Conservation (phyloP, 2,113 vertebrate genomes). For the Aptenodytes forsteri region DNA sequence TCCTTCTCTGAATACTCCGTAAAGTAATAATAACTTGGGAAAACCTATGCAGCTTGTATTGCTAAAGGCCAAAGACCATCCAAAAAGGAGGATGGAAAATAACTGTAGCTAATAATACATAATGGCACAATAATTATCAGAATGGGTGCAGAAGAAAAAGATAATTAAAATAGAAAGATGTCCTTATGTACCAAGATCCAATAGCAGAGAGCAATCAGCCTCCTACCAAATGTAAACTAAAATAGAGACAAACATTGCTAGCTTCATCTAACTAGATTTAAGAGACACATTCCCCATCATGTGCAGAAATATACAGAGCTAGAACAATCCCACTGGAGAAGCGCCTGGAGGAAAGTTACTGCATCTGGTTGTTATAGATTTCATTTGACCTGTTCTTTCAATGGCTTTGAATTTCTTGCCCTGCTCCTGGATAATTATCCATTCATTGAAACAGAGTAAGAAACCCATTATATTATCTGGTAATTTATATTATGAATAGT, state of each 20-base stretch:
- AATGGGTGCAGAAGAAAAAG: background rate
- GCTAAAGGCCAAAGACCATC: background rate
- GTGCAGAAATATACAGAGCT: background rate
- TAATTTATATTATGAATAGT: background rate
- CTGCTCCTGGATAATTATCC: background rate
- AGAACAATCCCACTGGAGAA: background rate
- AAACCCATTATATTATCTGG: background rate
- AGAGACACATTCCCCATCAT: background rate
- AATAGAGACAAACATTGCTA: background rate
- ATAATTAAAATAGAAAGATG: background rate
- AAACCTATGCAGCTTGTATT: background rate
- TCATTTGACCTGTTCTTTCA: background rate
- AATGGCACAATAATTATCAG: background rate
- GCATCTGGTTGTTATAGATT: background rate
- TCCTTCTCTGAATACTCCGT: background rate
- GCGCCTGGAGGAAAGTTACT: background rate
- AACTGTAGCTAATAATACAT: background rate
- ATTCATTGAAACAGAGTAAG: background rate
- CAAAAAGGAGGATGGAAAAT: background rate
- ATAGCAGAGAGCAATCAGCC: background rate
- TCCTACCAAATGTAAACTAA: background rate
- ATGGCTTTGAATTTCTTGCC: background rate
- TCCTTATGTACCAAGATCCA: background rate
- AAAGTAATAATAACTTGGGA: background rate
- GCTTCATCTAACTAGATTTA: background rate